Evolutionary conservation across 2,797 vertebrate genomes (phyloP).

Genomic region (Mormyrops attenuatus): DNA sequence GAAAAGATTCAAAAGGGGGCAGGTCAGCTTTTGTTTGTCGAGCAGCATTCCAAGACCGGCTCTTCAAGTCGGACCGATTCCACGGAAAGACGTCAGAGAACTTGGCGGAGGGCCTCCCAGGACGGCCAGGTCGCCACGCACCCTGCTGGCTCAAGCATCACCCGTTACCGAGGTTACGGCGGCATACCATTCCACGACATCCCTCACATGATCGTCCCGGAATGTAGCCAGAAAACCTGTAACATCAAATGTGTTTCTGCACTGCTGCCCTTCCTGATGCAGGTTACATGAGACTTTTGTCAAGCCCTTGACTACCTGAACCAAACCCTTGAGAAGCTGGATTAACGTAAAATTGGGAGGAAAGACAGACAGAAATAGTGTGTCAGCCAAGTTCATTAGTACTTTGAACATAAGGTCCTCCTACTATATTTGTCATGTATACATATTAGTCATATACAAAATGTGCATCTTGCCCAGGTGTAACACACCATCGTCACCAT

Average conservation of each 20-base stretch:
- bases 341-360: neutral
- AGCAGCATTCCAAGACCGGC: neutral
- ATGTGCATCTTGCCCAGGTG: neutral
- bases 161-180: neutral
- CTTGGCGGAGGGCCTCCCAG: neutral
- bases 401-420: neutral
- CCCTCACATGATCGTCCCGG: neutral
- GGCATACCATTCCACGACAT: neutral
- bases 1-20: neutral
- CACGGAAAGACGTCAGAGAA: neutral
- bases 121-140: neutral
- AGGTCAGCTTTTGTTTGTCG: neutral
- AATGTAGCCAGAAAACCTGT: neutral
- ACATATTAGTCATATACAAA: neutral
- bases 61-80: slow-evolving; percentile 1
- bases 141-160: neutral
- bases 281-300: neutral
- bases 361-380: neutral
- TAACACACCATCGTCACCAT: neutral
- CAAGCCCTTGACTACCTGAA: neutral
- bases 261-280: neutral
- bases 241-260: neutral
- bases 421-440: neutral
- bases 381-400: neutral
- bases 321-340: neutral